Percentiles rank a stretch among this genome's conserved stretches.
These are phyloP conservation scores for Talpa occidentalis DNA, from an alignment of 2,113 vertebrate genomes.

Conservation along the genomic window DNA sequence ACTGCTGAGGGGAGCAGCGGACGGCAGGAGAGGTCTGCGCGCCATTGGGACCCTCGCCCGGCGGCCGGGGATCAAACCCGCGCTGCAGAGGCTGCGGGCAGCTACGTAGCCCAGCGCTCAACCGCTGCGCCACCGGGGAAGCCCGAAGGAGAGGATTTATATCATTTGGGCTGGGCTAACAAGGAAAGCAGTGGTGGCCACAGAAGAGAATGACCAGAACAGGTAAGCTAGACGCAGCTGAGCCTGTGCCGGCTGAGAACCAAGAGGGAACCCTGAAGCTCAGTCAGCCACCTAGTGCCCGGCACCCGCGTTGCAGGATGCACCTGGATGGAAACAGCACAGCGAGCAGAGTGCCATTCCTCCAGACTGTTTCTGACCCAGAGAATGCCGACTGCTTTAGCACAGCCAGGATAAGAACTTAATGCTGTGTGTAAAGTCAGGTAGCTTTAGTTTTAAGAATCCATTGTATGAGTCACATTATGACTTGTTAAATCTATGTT, in stretches of 20 bases:
- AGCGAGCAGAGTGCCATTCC: conserved; percentile 52
- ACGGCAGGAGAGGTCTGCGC: too few relatives aligned
- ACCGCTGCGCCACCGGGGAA: too few relatives aligned
- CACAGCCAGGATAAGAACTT: conserved; percentile 65
- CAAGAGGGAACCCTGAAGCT: background rate
- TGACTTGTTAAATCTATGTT: conserved; percentile 53
- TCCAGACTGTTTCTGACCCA: conserved; percentile 61
- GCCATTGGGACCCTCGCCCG: too few relatives aligned
- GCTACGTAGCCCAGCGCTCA: too few relatives aligned
- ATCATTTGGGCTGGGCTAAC: background rate
- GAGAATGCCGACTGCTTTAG: conserved; percentile 68
- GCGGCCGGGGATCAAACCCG: too few relatives aligned
- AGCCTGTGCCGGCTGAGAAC: background rate
- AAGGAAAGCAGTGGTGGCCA: conserved; percentile 24
- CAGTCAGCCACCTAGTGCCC: background rate
- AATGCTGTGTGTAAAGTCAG: conserved; percentile 49
- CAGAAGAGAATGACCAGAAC: background rate
- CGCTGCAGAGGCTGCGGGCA: too few relatives aligned
- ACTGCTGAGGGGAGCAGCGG: too few relatives aligned
- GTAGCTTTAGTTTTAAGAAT: conserved; percentile 45
- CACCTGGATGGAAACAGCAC: conserved; percentile 56
- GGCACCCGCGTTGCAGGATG: background rate
- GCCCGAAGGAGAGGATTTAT: conserved; percentile 40
- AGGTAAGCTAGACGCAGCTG: background rate
- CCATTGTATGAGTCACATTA: conserved; percentile 41